A percentile compares a stretch with the other conserved stretches of the same genome.
Conservation (phyloP, 2,888 invertebrate genomes). For the Galerucella calmariensis region DNA sequence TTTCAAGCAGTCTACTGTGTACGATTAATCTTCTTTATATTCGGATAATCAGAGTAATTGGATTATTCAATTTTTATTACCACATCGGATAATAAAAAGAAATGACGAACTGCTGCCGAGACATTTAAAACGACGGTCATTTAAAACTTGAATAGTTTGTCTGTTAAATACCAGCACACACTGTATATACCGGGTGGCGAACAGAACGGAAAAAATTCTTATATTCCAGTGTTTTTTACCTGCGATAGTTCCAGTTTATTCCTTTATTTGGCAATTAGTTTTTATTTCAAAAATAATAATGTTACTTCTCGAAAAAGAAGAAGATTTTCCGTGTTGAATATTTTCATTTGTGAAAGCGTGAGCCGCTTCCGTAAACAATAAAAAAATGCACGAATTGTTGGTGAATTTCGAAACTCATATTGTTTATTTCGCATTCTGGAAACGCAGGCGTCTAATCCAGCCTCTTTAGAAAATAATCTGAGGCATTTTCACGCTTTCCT, state of each 20-base stretch:
- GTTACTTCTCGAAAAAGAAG: background rate
- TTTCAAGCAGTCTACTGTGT: conserved; percentile 8
- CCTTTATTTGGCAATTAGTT: background rate
- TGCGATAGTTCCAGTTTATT: background rate
- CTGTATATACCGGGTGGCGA: background rate
- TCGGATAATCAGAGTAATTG: conserved; percentile 36
- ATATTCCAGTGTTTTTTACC: background rate
- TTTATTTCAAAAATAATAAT: background rate
- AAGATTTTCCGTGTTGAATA: background rate
- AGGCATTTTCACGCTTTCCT: conserved; percentile 37
- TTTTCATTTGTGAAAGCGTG: background rate
- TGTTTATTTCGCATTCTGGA: conserved; percentile 46
- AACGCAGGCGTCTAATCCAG: conserved; percentile 51
- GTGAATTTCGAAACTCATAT: conserved; percentile 24
- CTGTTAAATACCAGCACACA: conserved; percentile 17
- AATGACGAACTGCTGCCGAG: conserved; percentile 18
- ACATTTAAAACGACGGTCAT: conserved; percentile 8
- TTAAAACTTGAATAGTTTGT: conserved; percentile 6
- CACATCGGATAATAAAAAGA: conserved; percentile 9
- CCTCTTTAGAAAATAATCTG: conserved; percentile 57
- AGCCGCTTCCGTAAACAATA: background rate
- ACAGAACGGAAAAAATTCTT: background rate
- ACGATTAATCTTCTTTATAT: conserved; percentile 26
- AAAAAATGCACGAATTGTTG: conserved; percentile 14
- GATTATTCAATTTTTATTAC: conserved; percentile 36